Percentiles rank a stretch among this genome's conserved stretches.
These are phyloP conservation scores for Rhea americana DNA, from an alignment of 2,113 vertebrate species.

Conservation along the genomic window DNA sequence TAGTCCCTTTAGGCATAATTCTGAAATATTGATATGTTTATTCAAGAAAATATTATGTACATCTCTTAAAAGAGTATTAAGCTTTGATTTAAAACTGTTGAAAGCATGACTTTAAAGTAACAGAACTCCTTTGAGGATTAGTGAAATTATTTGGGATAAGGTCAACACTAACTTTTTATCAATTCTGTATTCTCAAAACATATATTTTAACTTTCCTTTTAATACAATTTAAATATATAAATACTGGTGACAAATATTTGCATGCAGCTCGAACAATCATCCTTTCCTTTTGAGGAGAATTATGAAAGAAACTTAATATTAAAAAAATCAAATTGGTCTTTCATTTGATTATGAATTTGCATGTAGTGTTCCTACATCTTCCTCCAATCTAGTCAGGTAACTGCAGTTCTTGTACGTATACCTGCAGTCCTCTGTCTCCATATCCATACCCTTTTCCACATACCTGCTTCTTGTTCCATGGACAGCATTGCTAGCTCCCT, in stretches of 20 bases:
- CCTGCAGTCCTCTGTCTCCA: neutral
- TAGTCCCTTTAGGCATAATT: slow-evolving; percentile 46
- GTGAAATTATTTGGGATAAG: slow-evolving; percentile 5
- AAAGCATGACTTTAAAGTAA: slow-evolving; percentile 56
- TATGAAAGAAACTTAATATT: neutral
- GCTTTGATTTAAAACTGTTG: slow-evolving; percentile 63
- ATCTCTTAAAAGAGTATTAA: slow-evolving; percentile 63
- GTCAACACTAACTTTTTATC: neutral
- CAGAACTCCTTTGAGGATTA: slow-evolving; percentile 27
- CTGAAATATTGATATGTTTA: slow-evolving; percentile 61
- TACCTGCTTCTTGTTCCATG: neutral
- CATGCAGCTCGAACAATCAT: neutral
- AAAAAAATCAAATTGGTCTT: neutral
- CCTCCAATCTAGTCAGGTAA: neutral
- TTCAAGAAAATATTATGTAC: slow-evolving; percentile 61
- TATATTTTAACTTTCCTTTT: neutral
- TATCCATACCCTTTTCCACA: neutral
- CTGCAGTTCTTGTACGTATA: neutral
- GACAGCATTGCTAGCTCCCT: neutral
- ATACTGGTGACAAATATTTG: neutral
- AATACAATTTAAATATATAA: neutral
- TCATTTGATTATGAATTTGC: neutral
- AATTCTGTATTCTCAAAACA: neutral
- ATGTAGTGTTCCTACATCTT: accelerated
- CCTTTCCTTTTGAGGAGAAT: neutral